A percentile compares a stretch with the other conserved stretches of the same genome.
Conservation (phyloP, 1,140 invertebrate genomes). For the Cyclina sinensis region DNA sequence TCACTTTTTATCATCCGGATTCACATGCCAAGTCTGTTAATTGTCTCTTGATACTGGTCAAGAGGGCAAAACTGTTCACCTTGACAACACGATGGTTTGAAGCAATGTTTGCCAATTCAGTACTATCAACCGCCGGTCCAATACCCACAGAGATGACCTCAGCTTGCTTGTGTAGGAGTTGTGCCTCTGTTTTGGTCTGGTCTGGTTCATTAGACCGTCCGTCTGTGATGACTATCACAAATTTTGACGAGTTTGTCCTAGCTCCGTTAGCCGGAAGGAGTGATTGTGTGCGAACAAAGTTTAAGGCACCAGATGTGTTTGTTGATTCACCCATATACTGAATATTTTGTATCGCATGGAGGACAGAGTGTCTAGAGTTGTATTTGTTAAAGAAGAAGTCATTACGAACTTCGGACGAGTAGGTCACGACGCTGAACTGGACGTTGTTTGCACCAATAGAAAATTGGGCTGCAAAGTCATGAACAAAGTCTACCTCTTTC, state of each 20-base stretch:
- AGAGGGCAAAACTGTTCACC: conserved; percentile 58
- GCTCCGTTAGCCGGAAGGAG: conserved; percentile 50
- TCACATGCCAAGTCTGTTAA: conserved; percentile 60
- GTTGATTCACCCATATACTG: conserved; percentile 56
- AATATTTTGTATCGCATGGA: conserved; percentile 63
- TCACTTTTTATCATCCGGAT: neutral
- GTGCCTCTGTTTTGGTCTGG: conserved; percentile 51
- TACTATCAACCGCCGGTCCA: conserved; percentile 61
- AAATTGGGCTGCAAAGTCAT: conserved; percentile 61
- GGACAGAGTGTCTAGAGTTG: conserved; percentile 19
- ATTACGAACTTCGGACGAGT: conserved; percentile 27
- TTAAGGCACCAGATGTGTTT: conserved; percentile 33
- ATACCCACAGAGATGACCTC: conserved; percentile 69
- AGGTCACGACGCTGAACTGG: conserved; percentile 69
- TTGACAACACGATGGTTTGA: conserved; percentile 54
- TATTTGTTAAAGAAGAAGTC: conserved; percentile 66
- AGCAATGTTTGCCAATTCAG: conserved; percentile 67
- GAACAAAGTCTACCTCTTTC: conserved; percentile 67
- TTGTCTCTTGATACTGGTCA: conserved; percentile 58
- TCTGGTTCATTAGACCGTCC: conserved; percentile 53
- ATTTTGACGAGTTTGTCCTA: conserved; percentile 48
- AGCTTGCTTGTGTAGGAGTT: conserved; percentile 24
- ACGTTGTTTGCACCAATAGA: conserved; percentile 66
- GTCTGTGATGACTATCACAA: conserved; percentile 70
- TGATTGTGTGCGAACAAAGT: conserved; percentile 40